These are phyloP conservation scores for Lithophane ornitopus DNA, from an alignment of 2,888 invertebrate species.

Conservation along the genomic window DNA sequence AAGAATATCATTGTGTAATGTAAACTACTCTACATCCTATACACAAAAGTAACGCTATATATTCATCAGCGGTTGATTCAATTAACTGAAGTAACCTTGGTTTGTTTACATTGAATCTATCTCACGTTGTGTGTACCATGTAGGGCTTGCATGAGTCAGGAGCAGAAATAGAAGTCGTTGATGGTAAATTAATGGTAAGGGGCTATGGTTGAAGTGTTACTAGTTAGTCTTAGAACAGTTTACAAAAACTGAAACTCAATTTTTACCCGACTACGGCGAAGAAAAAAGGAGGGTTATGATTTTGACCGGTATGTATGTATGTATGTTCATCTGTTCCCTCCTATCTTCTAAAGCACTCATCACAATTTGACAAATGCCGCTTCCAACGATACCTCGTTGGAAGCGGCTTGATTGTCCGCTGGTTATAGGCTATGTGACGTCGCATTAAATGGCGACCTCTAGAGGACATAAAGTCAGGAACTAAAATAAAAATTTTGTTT, in stretches of 20 bases:
- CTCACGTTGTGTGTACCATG: conserved; percentile 33
- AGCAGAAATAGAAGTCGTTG: conserved; percentile 42
- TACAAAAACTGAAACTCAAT: not conserved
- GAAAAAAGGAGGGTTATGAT: no score
- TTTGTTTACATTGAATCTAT: conserved; percentile 57
- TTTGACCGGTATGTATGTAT: no score
- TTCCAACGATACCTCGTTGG: no score
- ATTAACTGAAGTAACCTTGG: conserved; percentile 55
- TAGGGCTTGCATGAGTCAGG: conserved; percentile 57
- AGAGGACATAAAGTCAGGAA: no score
- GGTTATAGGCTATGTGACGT: no score
- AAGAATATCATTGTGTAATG: not conserved
- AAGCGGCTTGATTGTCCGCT: no score
- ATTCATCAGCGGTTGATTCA: conserved; percentile 50
- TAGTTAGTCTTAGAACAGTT: not conserved
- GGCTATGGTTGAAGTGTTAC: not conserved
- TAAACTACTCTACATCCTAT: conserved; percentile 3
- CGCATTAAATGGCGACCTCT: no score
- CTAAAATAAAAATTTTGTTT: no score
- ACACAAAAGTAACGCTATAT: conserved; percentile 21
- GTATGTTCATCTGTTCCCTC: no score
- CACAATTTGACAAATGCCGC: no score
- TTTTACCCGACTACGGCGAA: no score
- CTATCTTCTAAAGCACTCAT: no score
- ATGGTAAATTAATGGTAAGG: conserved; percentile 13